phyloP scores from a whole-genome alignment of 1,140 invertebrate species.

The Neodiprion virginianus region DNA sequence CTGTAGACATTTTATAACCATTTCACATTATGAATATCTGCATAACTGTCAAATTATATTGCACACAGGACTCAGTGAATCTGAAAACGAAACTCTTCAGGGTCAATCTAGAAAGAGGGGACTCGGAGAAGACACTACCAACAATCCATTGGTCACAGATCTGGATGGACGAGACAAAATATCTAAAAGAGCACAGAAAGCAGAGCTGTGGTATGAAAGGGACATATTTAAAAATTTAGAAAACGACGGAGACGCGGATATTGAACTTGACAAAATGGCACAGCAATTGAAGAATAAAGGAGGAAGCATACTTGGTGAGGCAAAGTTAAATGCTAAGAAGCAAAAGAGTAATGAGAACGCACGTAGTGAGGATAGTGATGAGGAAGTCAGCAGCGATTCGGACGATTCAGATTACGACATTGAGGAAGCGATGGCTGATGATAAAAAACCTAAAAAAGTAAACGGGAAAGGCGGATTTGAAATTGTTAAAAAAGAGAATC shows the following conservation, averaged over 20 bases:
- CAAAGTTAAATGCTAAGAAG: constrained; percentile 39
- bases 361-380: constrained; percentile 43
- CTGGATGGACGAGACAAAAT: constrained; percentile 78
- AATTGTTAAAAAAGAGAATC: constrained; percentile 68
- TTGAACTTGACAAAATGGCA: constrained; percentile 82
- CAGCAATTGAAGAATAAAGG: constrained; percentile 78
- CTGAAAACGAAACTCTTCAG: constrained; percentile 48
- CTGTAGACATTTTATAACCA: background rate
- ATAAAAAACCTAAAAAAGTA: constrained; percentile 46
- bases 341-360: constrained; percentile 41
- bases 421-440: constrained; percentile 54
- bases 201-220: constrained; percentile 90
- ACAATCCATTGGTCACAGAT: constrained; percentile 86
- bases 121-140: constrained; percentile 38
- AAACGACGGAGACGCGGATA: constrained; percentile 83
- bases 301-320: constrained; percentile 64
- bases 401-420: constrained; percentile 69
- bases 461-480: constrained; percentile 70
- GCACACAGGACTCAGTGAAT: constrained; percentile 65
- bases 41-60: constrained; percentile 24
- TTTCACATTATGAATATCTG: constrained; percentile 14
- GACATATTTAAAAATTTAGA: constrained; percentile 85
- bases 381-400: constrained; percentile 58
- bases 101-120: constrained; percentile 47
- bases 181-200: constrained; percentile 76